These are phyloP conservation scores for Liodrosophila aerea DNA, from an alignment of 2,888 invertebrate species.

Conservation along the genomic window DNA sequence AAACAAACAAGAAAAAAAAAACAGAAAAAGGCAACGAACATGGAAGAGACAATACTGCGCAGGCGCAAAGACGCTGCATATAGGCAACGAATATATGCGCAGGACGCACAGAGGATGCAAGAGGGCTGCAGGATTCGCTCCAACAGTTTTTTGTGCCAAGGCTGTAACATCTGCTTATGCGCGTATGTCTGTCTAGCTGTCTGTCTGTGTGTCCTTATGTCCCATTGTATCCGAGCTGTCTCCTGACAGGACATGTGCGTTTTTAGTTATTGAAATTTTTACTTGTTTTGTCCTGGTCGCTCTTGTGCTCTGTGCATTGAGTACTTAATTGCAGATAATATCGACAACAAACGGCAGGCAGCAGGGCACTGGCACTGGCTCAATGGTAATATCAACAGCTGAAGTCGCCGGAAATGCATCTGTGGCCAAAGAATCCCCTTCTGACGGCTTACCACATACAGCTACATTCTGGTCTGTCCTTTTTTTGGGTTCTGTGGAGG, in stretches of 20 bases:
- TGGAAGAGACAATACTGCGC: slow-evolving; percentile 26
- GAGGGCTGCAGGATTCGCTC: slow-evolving; percentile 66
- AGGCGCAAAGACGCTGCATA: slow-evolving; percentile 38
- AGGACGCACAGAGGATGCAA: slow-evolving; percentile 19
- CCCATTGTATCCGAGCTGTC: slow-evolving; percentile 7
- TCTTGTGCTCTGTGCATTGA: slow-evolving; percentile 69
- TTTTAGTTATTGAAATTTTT: slow-evolving; percentile 79
- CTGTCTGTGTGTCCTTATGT: slow-evolving; percentile 3
- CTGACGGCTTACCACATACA: too few species aligned
- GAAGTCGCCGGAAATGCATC: slow-evolving; percentile 73
- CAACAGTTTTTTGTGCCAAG: slow-evolving; percentile 57
- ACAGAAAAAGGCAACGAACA: slow-evolving; percentile 8
- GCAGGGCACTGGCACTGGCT: neutral
- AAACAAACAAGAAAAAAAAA: slow-evolving; percentile 1
- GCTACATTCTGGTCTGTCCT: too few species aligned
- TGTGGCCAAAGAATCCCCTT: slow-evolving; percentile 29
- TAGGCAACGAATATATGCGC: slow-evolving; percentile 47
- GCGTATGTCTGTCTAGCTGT: slow-evolving; percentile 4
- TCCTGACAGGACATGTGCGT: slow-evolving; percentile 69
- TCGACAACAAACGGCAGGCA: slow-evolving; percentile 64
- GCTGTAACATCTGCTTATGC: slow-evolving; percentile 45
- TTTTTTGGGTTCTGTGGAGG: slow-evolving; percentile 48
- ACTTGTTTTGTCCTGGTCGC: slow-evolving; percentile 67
- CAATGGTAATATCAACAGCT: slow-evolving; percentile 61
- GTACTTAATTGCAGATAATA: slow-evolving; percentile 79